phyloP scores from a whole-genome alignment of 1,140 invertebrate genomes.

The Coelopa frigida region DNA sequence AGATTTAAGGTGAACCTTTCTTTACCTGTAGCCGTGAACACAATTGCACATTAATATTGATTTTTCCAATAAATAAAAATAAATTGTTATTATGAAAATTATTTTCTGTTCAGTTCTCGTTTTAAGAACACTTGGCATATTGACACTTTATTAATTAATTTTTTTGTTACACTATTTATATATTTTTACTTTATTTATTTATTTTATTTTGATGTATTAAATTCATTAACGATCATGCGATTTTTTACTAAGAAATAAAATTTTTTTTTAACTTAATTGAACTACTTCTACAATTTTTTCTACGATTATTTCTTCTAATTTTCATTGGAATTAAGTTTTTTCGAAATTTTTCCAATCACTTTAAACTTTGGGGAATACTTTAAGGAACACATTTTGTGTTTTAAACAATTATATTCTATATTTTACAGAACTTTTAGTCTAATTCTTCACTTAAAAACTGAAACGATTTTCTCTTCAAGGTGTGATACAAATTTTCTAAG shows the following conservation, averaged over 20 bases:
- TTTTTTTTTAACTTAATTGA: background rate
- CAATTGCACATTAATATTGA: slow-evolving; percentile 41
- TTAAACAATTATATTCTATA: too few species aligned
- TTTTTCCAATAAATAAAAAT: slow-evolving; percentile 36
- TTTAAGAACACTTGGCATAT: slow-evolving; percentile 30
- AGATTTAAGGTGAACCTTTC: too few species aligned
- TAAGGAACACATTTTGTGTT: background rate
- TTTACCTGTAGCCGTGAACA: slow-evolving; percentile 43
- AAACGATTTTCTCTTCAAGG: slow-evolving; percentile 21
- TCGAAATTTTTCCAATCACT: background rate
- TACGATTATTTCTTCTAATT: background rate
- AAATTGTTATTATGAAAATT: slow-evolving; percentile 28
- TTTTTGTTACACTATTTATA: background rate
- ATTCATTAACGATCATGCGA: background rate
- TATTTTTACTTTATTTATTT: background rate
- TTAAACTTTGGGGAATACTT: background rate
- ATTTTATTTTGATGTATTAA: background rate
- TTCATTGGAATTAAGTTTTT: background rate
- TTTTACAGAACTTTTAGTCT: too few species aligned
- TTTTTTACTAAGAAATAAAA: background rate
- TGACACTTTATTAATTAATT: slow-evolving; percentile 19
- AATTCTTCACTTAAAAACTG: too few species aligned
- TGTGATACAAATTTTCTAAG: slow-evolving; percentile 42
- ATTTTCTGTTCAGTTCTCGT: slow-evolving; percentile 27
- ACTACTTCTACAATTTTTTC: background rate